Evolutionary conservation across 2,113 vertebrate species (phyloP).

Genomic region (Saccopteryx bilineata): DNA sequence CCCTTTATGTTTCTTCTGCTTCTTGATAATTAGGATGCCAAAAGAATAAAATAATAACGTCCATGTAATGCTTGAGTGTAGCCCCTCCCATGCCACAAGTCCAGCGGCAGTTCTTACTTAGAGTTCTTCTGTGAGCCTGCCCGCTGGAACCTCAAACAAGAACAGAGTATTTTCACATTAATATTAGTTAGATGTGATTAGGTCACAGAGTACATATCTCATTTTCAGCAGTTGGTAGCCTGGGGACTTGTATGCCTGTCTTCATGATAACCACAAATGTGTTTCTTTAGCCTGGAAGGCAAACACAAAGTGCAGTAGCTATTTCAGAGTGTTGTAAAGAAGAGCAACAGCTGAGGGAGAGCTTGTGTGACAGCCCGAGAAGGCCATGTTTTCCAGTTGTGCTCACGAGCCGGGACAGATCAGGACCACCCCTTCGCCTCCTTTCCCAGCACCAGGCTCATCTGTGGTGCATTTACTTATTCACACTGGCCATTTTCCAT

Average conservation of each 20-base stretch:
- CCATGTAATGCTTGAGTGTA: neutral
- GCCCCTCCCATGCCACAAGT: neutral
- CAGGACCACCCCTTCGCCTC: neutral
- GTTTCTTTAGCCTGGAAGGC: conserved; percentile 45
- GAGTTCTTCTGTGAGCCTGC: neutral
- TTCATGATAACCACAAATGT: conserved; percentile 26
- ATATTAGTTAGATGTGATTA: conserved; percentile 59
- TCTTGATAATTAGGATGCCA: conserved; percentile 36
- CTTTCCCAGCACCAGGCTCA: neutral
- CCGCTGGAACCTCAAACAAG: neutral
- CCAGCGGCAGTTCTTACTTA: neutral
- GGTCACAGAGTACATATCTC: conserved; percentile 33
- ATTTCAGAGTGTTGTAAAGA: neutral
- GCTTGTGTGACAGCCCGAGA: neutral
- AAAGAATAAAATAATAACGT: neutral
- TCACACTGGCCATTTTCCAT: neutral
- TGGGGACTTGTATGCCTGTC: conserved; percentile 14
- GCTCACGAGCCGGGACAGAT: neutral
- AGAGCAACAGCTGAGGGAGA: neutral
- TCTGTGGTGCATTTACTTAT: neutral
- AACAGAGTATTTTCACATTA: conserved; percentile 21
- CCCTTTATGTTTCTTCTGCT: conserved; percentile 42
- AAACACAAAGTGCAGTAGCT: neutral
- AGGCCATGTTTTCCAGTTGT: neutral
- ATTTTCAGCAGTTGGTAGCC: conserved; percentile 43